Evolutionary conservation across 2,888 invertebrate genomes (phyloP), one percentile per base, ranked within the genome.

Genomic region (Halictus ligatus): DNA sequence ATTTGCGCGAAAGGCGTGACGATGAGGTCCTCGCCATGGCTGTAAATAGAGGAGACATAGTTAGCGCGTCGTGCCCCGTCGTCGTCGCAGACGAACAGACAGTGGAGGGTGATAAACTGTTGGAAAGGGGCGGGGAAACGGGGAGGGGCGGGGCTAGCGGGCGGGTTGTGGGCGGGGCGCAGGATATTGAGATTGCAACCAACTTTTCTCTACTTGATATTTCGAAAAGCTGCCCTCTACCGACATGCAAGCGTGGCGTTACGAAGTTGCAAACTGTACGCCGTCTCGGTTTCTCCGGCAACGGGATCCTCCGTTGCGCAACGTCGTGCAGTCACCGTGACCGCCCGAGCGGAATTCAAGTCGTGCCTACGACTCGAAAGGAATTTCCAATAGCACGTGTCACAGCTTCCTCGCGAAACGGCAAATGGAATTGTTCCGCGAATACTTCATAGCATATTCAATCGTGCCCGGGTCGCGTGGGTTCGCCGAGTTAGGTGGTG

Each of bases 1-100:
- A 99, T 98, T 97, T 99, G 99, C 96, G 99, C 99, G 96, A 99
- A 99, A 94, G 99, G 99, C 94, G 99, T 99, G 95, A 99, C 99
- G 95, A 99, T 99, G 96, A 99, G 97, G 96, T 99, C 99, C 96
- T 99, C 99, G 95, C 99, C 99, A 97, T 99, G 99, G 96, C 99
- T 97, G 96, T 84, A 96, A 95, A 95, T 87, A 94, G 94, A 92
- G 7, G 4, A 89, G 91, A 87, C 89, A 77, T 69, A 71, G 58
- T 81, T 60, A 89, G 50, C 50, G 18, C 18, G 4, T 10, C 7
- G n/a, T 5, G 12, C 15, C 0, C 6, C 12, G 0, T 25, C 5
- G n/a, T 18, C 12, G 13, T 43, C n/a, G 29, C 13, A 18, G 29
- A 48, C 35, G 0, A 12, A 29, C 5, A 15, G 43, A 29, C 25